Evolutionary conservation across 2,888 invertebrate genomes (phyloP), one percentile per base, ranked within the genome.

Genomic region (Gnatocerus cornutus): DNA sequence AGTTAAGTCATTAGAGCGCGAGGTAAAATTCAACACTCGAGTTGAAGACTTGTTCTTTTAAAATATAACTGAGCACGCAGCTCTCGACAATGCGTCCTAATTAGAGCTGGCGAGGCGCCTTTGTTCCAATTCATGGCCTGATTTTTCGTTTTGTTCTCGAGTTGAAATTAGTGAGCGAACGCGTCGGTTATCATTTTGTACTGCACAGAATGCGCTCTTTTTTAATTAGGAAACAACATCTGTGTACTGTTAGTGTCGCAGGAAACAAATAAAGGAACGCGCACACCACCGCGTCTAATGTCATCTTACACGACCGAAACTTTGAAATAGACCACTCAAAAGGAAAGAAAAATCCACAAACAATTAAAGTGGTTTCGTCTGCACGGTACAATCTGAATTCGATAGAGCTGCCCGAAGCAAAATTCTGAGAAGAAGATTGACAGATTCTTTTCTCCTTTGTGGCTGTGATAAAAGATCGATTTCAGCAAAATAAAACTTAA

Each of bases 151-250:
- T 77, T 75, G 74, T 77, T 77, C 76, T 71, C 59, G 61, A 58
- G 46, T 74, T 72, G 74, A 78, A 79, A 79, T 79, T 78, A 79
- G 78, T 77, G 77, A 77, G 76, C 73, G 76, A 75, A 74, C 73
- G 75, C 77, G 76, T 77, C 77, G 76, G 75, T 77, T 79, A 78
- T 80, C 78, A 77, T 79, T 79, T 77, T 75, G 73, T 75, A 72
- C 56, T 74, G 76, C 46, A 55, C 16, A 64, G 65, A 74, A 75
- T 74, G 73, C 74, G 76, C 80, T 80, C 82, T 82, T 83, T 33
- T 83, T 83, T 83, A 83, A 83, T 83, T 84, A 83, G 83, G 80
- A 80, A 78, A 79, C 80, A 81, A 81, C 84, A 82, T 83, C 83
- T 82, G 84, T 75, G 81, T 81, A 80, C 77, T 79, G 81, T 80